Evolutionary conservation across 1,140 invertebrate genomes (phyloP).

Genomic region (Drosophila auraria): DNA sequence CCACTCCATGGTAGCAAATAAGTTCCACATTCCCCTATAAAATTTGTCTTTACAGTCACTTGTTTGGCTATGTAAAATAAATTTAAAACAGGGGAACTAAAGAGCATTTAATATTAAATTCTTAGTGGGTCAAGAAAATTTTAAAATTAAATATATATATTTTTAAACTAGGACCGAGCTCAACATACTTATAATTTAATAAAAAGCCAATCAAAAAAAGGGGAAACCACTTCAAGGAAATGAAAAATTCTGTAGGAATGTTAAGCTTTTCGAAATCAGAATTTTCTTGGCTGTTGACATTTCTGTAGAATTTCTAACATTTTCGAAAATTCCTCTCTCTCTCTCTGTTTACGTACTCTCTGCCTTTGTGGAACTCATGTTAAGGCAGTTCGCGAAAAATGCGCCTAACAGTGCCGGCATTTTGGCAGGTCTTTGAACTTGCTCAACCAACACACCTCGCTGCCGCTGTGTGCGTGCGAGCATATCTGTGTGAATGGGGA

Average conservation of each 20-base stretch:
- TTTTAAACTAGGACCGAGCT: no score
- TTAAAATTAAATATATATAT: no score
- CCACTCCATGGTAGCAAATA: not conserved
- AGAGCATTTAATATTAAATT: not conserved
- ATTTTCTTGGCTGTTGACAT: not conserved
- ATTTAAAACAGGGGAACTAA: not conserved
- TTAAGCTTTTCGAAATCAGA: not conserved
- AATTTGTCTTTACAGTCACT: not conserved
- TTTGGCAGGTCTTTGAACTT: slow-evolving; percentile 73
- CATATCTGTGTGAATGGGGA: slow-evolving; percentile 32
- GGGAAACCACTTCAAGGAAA: not conserved
- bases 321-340: slow-evolving; percentile 1
- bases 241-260: not conserved
- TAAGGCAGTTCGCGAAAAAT: slow-evolving; percentile 1
- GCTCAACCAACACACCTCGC: slow-evolving; percentile 17
- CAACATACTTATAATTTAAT: no score
- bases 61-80: not conserved
- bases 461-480: slow-evolving; percentile 14
- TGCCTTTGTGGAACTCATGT: slow-evolving; percentile 31
- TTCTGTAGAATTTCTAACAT: no score
- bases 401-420: slow-evolving; percentile 59
- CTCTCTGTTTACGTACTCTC: slow-evolving; percentile 2
- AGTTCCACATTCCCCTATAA: not conserved
- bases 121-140: no score
- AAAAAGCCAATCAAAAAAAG: not conserved